Conservation (phyloP, 2,888 invertebrate species). For the Erynnis tages region DNA sequence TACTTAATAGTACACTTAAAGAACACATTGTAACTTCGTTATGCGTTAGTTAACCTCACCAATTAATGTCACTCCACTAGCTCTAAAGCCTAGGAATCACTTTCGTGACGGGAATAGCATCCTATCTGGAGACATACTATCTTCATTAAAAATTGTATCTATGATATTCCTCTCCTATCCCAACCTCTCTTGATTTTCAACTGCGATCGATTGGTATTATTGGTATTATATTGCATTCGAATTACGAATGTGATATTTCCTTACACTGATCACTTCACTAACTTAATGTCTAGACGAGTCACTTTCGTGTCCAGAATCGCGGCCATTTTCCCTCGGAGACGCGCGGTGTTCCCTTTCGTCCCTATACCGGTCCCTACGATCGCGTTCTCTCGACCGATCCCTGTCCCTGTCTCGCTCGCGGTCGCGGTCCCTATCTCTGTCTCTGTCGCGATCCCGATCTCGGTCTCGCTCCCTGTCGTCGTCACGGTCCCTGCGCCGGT, state of each 20-base stretch:
- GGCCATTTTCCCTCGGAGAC: constrained; percentile 71
- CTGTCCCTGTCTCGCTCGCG: constrained; percentile 56
- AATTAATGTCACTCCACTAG: constrained; percentile 19
- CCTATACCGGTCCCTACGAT: constrained; percentile 62
- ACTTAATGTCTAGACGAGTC: constrained; percentile 78
- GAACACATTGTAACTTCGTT: constrained; percentile 23
- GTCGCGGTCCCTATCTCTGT: constrained; percentile 58
- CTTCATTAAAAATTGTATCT: too few species aligned
- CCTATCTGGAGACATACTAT: too few species aligned
- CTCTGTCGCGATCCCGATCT: constrained; percentile 58
- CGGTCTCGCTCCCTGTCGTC: constrained; percentile 59
- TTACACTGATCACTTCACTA: too few species aligned
- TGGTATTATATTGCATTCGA: too few species aligned
- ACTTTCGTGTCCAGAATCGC: constrained; percentile 78
- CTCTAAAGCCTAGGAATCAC: constrained; percentile 73
- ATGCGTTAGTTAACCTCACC: constrained; percentile 30
- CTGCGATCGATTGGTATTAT: too few species aligned
- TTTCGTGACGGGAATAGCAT: constrained; percentile 76
- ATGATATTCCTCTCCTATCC: too few species aligned
- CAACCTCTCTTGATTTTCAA: too few species aligned
- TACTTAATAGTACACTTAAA: constrained; percentile 20
- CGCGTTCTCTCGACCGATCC: constrained; percentile 60
- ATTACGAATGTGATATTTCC: too few species aligned
- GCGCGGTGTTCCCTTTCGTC: constrained; percentile 73
- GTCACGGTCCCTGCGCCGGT: constrained; percentile 66